These are phyloP conservation scores for Drosophila prostipennis DNA, from an alignment of 2,888 invertebrate species.

Conservation along the genomic window DNA sequence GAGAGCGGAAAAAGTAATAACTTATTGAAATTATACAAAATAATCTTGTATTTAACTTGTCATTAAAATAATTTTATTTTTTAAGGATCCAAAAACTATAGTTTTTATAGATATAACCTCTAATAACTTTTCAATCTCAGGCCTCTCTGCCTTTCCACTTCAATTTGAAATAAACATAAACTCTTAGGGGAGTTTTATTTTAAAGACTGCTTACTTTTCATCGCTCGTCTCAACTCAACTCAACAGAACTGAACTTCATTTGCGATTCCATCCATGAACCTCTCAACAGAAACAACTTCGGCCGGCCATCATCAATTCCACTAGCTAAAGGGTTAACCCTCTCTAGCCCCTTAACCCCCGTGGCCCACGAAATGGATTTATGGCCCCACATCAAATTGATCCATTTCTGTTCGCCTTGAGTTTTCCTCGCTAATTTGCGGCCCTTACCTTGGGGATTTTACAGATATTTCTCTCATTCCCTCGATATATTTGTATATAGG, in stretches of 20 bases:
- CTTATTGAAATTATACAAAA: too few relatives aligned
- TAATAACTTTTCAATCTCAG: too few relatives aligned
- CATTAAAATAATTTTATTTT: too few relatives aligned
- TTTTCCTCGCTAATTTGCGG: conserved; percentile 40
- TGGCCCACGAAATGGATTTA: conserved; percentile 14
- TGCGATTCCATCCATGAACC: conserved; percentile 26
- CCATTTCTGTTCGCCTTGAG: conserved; percentile 27
- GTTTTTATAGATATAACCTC: too few relatives aligned
- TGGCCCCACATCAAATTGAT: conserved; percentile 35
- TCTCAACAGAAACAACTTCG: conserved; percentile 7
- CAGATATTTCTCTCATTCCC: background rate
- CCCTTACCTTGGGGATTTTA: conserved; percentile 33
- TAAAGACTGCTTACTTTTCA: conserved; percentile 8
- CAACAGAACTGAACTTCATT: conserved; percentile 20
- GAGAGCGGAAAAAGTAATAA: too few relatives aligned
- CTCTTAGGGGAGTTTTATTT: background rate
- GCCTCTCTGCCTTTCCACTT: background rate
- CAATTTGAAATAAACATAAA: background rate
- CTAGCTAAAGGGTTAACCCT: conserved; percentile 31
- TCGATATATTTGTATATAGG: background rate
- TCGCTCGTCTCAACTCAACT: background rate
- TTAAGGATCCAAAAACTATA: too few relatives aligned
- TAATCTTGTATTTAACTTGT: too few relatives aligned
- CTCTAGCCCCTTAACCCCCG: conserved; percentile 7
- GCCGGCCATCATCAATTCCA: conserved; percentile 27